These are phyloP conservation scores for Picus viridis DNA, from an alignment of 2,797 vertebrate species.

Conservation along the genomic window DNA sequence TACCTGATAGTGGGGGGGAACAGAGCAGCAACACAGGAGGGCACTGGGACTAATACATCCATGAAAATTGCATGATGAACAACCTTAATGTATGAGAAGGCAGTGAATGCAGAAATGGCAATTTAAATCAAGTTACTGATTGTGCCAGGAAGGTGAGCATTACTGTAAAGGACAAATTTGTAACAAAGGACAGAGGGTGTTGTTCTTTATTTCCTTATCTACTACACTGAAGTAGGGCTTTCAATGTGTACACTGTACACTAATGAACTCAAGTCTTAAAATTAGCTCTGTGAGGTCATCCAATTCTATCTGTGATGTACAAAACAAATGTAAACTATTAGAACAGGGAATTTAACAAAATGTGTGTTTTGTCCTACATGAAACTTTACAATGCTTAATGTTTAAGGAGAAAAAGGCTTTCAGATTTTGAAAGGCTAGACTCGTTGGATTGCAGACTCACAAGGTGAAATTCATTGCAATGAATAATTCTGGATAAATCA, in stretches of 20 bases:
- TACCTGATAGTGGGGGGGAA: accelerated
- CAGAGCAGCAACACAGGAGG: not conserved
- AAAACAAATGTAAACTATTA: not conserved
- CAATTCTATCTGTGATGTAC: not conserved
- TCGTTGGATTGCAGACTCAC: not conserved
- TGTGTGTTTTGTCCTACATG: not conserved
- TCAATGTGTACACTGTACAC: not conserved
- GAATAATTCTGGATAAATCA: not conserved
- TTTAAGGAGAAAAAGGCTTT: not conserved
- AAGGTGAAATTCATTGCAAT: not conserved
- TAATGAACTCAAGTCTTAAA: not conserved
- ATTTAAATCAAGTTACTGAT: not conserved
- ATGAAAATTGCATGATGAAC: not conserved
- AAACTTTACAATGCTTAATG: not conserved
- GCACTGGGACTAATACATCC: not conserved
- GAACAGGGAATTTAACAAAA: not conserved
- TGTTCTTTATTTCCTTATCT: not conserved
- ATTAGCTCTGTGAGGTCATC: not conserved
- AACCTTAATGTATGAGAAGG: not conserved
- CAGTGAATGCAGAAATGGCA: not conserved
- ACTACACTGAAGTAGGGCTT: not conserved
- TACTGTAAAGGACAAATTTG: not conserved
- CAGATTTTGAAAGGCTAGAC: not conserved
- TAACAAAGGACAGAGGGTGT: not conserved
- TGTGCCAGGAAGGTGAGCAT: not conserved